phyloP scores from a whole-genome alignment of 2,113 vertebrate species.

The Micronycteris hirsuta region DNA sequence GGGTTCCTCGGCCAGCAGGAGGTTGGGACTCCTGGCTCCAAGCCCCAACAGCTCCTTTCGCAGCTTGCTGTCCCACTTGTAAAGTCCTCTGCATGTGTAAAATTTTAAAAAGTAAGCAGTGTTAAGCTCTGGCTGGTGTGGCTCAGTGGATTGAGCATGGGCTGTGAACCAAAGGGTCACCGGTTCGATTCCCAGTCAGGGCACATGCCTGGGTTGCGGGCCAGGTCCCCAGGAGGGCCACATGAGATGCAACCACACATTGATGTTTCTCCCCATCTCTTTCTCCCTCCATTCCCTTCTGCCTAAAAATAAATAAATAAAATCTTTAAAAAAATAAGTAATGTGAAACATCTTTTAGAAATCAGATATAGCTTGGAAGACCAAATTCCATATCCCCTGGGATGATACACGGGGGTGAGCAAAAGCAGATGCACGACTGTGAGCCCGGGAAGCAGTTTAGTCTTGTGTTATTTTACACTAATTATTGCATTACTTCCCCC shows the following conservation, averaged over 20 bases:
- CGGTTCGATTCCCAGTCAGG: no score
- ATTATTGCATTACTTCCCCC: neutral
- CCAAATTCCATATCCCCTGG: neutral
- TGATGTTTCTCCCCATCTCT: no score
- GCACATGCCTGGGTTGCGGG: no score
- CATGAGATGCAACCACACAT: no score
- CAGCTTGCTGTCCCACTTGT: neutral
- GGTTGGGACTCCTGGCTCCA: rapidly evolving
- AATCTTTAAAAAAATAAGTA: neutral
- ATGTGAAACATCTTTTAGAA: neutral
- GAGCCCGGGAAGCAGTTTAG: neutral
- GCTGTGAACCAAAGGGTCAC: no score
- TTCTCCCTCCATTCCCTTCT: no score
- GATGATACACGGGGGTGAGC: neutral
- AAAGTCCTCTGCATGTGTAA: neutral
- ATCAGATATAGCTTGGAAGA: neutral
- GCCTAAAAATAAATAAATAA: no score
- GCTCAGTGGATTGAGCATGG: no score
- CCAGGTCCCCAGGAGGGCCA: no score
- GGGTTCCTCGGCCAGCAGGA: no score
- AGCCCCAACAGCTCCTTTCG: rapidly evolving
- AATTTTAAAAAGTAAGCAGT: neutral
- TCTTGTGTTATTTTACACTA: neutral
- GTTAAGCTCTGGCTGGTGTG: no score
- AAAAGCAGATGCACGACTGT: neutral